Conservation (phyloP, 64 coral and sea anemone species). For the Pocillopora verrucosa region DNA sequence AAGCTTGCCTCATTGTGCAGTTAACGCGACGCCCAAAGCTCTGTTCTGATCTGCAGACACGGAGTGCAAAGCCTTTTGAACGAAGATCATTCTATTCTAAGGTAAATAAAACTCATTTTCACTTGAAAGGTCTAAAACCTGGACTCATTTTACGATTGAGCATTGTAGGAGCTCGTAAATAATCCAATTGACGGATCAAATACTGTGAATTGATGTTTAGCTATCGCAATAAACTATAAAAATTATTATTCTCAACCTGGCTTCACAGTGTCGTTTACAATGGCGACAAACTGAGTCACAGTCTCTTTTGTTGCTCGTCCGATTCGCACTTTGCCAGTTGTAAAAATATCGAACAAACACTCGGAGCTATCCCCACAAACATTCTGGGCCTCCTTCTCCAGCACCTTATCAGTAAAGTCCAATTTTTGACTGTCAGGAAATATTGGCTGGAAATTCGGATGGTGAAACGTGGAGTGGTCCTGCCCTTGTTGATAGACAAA, state of each 20-base stretch:
- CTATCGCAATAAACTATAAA: no score
- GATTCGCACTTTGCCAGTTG: slow-evolving; percentile 60
- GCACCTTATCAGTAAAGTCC: slow-evolving; percentile 18
- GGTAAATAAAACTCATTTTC: no score
- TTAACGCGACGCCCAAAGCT: no score
- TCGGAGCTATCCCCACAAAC: slow-evolving; percentile 62
- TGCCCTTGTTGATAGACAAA: slow-evolving; percentile 64
- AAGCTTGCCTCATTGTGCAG: no score
- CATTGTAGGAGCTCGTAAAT: no score
- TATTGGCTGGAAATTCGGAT: slow-evolving; percentile 42
- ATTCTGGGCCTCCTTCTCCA: slow-evolving; percentile 42
- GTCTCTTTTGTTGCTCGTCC: slow-evolving; percentile 65
- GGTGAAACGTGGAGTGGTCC: slow-evolving; percentile 28
- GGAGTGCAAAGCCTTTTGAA: no score
- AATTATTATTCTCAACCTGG: slow-evolving; percentile 12
- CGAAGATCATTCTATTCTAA: no score
- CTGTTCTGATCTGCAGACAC: no score
- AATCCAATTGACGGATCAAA: no score
- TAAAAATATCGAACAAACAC: slow-evolving; percentile 73
- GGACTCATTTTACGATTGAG: no score
- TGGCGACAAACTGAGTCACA: slow-evolving; percentile 33
- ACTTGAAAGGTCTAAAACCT: no score
- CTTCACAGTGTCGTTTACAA: slow-evolving; percentile 47
- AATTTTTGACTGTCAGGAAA: slow-evolving; percentile 56
- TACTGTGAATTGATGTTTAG: no score